Evolutionary conservation across 2,113 vertebrate genomes (phyloP).

Genomic region (Chelonoidis abingdonii): DNA sequence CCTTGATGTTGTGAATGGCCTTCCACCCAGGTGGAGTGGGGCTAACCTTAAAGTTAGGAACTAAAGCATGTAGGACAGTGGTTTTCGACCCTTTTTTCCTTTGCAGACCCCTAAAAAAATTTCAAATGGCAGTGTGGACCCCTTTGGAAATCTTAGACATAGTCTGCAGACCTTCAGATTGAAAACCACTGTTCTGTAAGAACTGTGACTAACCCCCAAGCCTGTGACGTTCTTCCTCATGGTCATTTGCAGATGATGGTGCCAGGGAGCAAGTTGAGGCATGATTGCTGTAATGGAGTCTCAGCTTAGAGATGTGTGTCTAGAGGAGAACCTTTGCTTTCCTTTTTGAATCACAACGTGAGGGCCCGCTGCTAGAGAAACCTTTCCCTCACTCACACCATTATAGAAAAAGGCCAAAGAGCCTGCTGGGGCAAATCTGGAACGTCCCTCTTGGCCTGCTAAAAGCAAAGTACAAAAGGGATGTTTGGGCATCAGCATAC

Average conservation of each 20-base stretch:
- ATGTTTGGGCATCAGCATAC: not conserved
- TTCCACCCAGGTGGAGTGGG: rapidly evolving
- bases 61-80: not conserved
- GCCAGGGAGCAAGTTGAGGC: rapidly evolving
- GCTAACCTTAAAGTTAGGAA: not conserved
- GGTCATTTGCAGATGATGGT: rapidly evolving
- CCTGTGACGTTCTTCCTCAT: not conserved
- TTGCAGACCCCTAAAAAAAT: not conserved
- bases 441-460: not conserved
- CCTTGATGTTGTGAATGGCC: not conserved
- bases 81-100: not conserved
- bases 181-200: not conserved
- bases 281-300: not conserved
- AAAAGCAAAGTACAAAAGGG: not conserved
- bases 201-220: not conserved
- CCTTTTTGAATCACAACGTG: not conserved
- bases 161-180: not conserved
- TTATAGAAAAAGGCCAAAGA: not conserved
- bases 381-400: not conserved
- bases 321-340: not conserved
- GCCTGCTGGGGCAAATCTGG: not conserved
- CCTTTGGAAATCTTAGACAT: not conserved
- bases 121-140: not conserved
- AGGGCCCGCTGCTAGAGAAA: not conserved
- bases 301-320: not conserved